A percentile compares a stretch with the other conserved stretches of the same genome.
Conservation (phyloP, 2,113 vertebrate species). For the Sphaerodactylus townsendi region DNA sequence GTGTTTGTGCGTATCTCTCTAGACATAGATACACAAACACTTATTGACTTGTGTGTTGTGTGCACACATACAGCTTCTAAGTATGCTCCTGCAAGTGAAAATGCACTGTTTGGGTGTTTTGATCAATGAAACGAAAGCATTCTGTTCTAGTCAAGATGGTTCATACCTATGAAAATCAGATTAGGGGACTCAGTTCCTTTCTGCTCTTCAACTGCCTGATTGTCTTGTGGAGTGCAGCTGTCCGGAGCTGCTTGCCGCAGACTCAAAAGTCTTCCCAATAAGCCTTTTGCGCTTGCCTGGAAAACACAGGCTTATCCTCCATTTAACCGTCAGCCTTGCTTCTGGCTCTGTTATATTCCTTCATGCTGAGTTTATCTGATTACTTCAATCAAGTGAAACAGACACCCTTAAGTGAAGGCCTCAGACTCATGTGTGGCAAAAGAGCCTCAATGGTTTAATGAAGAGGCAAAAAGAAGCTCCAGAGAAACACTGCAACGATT, state of each 20-base stretch:
- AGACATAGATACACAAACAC: too few relatives aligned
- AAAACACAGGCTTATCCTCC: constrained; percentile 16
- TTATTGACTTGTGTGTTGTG: too few relatives aligned
- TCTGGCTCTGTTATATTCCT: constrained; percentile 43
- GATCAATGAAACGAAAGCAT: neutral
- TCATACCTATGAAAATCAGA: neutral
- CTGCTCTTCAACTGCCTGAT: neutral
- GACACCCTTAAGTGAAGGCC: constrained; percentile 22
- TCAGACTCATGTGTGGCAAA: constrained; percentile 11
- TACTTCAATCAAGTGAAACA: constrained; percentile 24
- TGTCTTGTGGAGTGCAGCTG: constrained; percentile 23
- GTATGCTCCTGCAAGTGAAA: neutral
- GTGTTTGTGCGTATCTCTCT: too few relatives aligned
- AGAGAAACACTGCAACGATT: neutral
- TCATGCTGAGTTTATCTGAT: constrained; percentile 58
- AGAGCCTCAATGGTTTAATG: neutral
- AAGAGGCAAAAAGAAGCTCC: constrained; percentile 11
- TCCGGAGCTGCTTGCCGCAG: neutral
- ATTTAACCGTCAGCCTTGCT: constrained; percentile 29
- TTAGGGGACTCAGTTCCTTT: neutral
- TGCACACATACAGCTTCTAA: neutral
- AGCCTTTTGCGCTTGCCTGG: neutral
- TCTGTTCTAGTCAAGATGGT: neutral
- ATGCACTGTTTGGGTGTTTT: neutral
- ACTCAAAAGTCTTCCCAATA: neutral